Conservation (phyloP, 2,888 invertebrate species). For the Morpho deidamia region DNA sequence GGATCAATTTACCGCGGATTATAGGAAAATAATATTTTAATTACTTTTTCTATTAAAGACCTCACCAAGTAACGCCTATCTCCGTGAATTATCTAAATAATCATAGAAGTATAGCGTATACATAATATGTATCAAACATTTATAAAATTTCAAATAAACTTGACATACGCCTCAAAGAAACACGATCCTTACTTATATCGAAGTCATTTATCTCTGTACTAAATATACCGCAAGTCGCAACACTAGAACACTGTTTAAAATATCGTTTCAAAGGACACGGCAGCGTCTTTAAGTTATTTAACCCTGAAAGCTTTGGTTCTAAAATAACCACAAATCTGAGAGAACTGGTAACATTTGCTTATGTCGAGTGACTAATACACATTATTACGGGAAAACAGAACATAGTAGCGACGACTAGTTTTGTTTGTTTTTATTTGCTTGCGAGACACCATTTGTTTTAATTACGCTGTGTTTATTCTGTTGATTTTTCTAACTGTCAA, state of each 20-base stretch:
- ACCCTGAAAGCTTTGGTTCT: slow-evolving; percentile 64
- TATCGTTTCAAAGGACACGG: slow-evolving; percentile 50
- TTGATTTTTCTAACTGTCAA: slow-evolving; percentile 9
- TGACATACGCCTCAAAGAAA: too few relatives aligned
- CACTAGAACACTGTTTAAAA: slow-evolving; percentile 43
- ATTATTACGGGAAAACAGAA: slow-evolving; percentile 37
- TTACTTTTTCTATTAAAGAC: too few relatives aligned
- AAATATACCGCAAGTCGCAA: slow-evolving; percentile 34
- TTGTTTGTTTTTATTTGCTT: slow-evolving; percentile 10
- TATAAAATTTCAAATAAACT: too few relatives aligned
- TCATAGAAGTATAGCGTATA: too few relatives aligned
- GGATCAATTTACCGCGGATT: too few relatives aligned
- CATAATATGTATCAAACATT: too few relatives aligned
- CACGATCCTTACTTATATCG: too few relatives aligned
- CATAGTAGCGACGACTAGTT: slow-evolving; percentile 5
- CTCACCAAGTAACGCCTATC: too few relatives aligned
- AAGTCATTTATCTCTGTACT: slow-evolving; percentile 45
- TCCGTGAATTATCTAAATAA: too few relatives aligned
- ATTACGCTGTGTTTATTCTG: slow-evolving; percentile 1
- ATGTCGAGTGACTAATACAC: slow-evolving; percentile 45
- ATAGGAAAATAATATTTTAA: too few relatives aligned
- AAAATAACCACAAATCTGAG: slow-evolving; percentile 58
- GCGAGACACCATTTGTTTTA: slow-evolving; percentile 15
- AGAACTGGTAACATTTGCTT: slow-evolving; percentile 47
- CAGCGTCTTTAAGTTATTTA: slow-evolving; percentile 62